Percentiles rank a stretch among this genome's conserved stretches.
Evolutionary conservation across 2,113 vertebrate species (phyloP).

Genomic region (Manacus vitellinus): DNA sequence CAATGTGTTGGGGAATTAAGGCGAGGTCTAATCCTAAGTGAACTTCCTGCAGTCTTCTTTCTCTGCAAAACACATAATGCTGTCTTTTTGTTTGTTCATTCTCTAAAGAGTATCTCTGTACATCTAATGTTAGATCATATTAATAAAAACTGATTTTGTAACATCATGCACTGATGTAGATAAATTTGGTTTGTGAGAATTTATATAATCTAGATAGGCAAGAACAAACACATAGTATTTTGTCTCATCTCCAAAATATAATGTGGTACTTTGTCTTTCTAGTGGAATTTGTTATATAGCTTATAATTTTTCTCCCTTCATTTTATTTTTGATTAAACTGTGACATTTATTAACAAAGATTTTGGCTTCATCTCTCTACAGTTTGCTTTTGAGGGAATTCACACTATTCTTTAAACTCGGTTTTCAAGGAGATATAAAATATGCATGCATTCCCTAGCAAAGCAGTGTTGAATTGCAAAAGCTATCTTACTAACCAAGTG

Average conservation of each 20-base stretch:
- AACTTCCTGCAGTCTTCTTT: not conserved
- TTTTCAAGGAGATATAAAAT: not conserved
- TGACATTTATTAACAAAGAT: not conserved
- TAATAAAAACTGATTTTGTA: not conserved
- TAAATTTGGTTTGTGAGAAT: not conserved
- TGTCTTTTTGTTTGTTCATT: not conserved
- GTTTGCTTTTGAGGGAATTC: slow-evolving; percentile 3
- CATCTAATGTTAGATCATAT: not conserved
- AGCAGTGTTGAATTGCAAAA: not conserved
- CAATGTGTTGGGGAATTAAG: not conserved
- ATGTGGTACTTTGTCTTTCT: not conserved
- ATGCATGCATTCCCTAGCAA: not conserved
- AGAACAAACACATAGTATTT: not conserved
- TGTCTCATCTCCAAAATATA: not conserved
- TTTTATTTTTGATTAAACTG: not conserved
- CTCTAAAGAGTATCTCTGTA: not conserved
- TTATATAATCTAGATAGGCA: not conserved
- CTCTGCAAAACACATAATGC: not conserved
- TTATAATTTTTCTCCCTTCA: not conserved
- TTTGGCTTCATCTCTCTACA: not conserved
- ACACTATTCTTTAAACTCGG: not conserved
- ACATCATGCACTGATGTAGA: not conserved
- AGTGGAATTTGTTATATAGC: not conserved
- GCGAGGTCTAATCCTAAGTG: not conserved
- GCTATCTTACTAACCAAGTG: not conserved